A percentile compares a stretch with the other conserved stretches of the same genome.
phyloP scores from a whole-genome alignment of 2,888 invertebrate genomes.

The Norana najaformis region DNA sequence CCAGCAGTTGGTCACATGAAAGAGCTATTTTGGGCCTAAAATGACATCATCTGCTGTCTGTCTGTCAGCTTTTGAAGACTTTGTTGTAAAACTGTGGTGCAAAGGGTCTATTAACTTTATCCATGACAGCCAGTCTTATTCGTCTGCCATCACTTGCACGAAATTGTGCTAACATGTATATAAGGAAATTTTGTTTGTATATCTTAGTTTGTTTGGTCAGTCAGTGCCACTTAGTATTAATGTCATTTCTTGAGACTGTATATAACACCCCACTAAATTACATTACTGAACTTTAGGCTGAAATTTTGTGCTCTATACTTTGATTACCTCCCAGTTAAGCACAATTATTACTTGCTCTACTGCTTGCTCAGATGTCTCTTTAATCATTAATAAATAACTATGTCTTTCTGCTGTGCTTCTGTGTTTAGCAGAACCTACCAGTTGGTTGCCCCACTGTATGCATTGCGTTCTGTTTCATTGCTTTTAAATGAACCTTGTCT shows the following conservation, averaged over 20 bases:
- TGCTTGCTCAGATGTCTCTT: not conserved
- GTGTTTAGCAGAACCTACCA: not conserved
- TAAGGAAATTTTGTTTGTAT: not conserved
- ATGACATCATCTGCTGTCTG: not conserved
- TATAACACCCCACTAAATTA: not conserved
- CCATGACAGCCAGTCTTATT: conserved; percentile 6
- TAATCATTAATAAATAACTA: not conserved
- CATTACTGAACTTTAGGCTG: not conserved
- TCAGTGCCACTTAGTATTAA: not conserved
- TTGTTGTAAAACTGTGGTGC: not conserved
- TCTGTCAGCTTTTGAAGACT: not conserved
- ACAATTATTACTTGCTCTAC: not conserved
- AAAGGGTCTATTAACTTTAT: not conserved
- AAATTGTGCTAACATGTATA: conserved; percentile 13
- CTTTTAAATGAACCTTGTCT: not conserved
- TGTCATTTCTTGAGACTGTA: not conserved
- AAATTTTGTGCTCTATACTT: not conserved
- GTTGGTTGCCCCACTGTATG: not conserved
- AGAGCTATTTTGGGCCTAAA: not conserved
- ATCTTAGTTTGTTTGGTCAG: not conserved
- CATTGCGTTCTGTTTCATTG: too few relatives aligned
- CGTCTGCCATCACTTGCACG: not conserved
- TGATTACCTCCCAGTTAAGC: not conserved
- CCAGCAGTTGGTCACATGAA: not conserved
- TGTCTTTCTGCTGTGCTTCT: too few relatives aligned